These are phyloP conservation scores for Paramormyrops hopkinsi DNA, from an alignment of 2,797 vertebrate genomes.

Conservation along the genomic window DNA sequence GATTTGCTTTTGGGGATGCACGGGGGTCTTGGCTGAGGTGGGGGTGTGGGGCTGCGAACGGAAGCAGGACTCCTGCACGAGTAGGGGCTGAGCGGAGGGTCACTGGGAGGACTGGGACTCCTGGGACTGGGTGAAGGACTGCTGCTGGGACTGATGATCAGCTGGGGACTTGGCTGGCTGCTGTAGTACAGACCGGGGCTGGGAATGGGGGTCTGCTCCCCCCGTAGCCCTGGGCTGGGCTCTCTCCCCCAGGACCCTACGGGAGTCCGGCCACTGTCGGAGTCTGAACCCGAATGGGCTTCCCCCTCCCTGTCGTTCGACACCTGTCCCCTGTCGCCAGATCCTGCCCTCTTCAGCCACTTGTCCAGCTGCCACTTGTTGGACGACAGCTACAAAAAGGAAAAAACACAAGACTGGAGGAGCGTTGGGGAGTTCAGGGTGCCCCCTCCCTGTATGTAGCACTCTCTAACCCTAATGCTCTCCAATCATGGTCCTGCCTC, in stretches of 20 bases:
- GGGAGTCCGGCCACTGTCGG: conserved; percentile 57
- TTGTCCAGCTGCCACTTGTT: conserved; percentile 97
- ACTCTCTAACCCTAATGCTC: not conserved
- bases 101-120: conserved; percentile 57
- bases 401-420: not conserved
- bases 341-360: conserved; percentile 84
- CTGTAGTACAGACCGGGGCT: conserved; percentile 66
- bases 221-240: conserved; percentile 51
- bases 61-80: conserved; percentile 46
- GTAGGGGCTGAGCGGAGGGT: conserved; percentile 22
- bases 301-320: conserved; percentile 61
- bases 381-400: conserved; percentile 21
- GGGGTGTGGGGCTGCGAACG: conserved; percentile 42
- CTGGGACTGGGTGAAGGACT: conserved; percentile 61
- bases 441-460: not conserved
- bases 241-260: conserved; percentile 56
- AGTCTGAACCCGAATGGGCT: conserved; percentile 39
- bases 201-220: conserved; percentile 60
- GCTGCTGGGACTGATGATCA: conserved; percentile 58
- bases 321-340: conserved; percentile 60
- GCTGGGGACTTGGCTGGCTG: conserved; percentile 46
- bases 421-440: not conserved
- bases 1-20: conserved; percentile 35
- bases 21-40: conserved; percentile 28
- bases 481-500: not conserved